phyloP scores from a whole-genome alignment of 2,888 invertebrate species.

The Drosophila emarginata region DNA sequence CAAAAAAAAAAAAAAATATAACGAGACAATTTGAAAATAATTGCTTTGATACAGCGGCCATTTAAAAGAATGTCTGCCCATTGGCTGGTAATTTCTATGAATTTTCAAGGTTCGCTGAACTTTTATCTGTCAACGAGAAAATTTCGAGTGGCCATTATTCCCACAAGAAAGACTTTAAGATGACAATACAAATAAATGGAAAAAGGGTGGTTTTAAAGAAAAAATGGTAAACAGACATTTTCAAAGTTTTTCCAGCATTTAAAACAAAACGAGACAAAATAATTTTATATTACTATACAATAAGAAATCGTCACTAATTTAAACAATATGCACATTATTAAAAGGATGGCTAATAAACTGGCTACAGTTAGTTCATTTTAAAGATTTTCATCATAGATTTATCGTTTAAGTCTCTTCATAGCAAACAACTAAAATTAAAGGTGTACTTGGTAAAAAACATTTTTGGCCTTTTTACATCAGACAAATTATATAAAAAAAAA shows the following conservation, averaged over 20 bases:
- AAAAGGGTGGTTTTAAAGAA: not conserved
- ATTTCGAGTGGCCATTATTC: slow-evolving; percentile 45
- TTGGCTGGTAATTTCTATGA: slow-evolving; percentile 49
- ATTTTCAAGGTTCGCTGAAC: slow-evolving; percentile 70
- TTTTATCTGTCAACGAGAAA: slow-evolving; percentile 60
- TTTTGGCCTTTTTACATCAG: too few relatives aligned
- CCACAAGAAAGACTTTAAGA: slow-evolving; percentile 16
- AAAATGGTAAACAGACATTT: not conserved
- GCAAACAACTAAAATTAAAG: too few relatives aligned
- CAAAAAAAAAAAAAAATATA: slow-evolving; percentile 45
- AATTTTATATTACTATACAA: too few relatives aligned
- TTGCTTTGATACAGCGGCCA: slow-evolving; percentile 69
- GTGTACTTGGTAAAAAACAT: too few relatives aligned
- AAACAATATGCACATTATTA: too few relatives aligned
- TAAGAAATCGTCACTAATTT: too few relatives aligned
- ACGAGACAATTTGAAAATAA: slow-evolving; percentile 77
- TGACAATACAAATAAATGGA: not conserved
- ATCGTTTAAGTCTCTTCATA: too few relatives aligned
- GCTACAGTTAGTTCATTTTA: too few relatives aligned
- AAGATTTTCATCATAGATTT: too few relatives aligned
- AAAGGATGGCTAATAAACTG: too few relatives aligned
- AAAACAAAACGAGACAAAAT: not conserved
- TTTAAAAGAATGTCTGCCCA: slow-evolving; percentile 56
- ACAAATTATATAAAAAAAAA: too few relatives aligned
- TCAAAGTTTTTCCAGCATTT: not conserved